phyloP scores from a whole-genome alignment of 1,140 invertebrate genomes.

The Uloborus diversus region DNA sequence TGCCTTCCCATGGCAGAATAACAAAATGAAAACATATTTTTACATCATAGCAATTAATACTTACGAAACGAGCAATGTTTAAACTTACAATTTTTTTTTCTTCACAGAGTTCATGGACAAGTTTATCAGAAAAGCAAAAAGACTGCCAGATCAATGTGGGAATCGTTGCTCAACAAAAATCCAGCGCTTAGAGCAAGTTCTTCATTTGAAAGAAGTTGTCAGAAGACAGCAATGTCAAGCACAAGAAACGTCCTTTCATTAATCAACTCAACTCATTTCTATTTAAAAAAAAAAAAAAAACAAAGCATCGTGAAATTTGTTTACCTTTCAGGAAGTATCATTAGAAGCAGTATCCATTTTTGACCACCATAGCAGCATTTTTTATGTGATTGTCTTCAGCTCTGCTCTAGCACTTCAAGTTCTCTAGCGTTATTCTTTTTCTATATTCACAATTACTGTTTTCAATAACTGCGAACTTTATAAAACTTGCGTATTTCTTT shows the following conservation, averaged over 20 bases:
- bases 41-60: too few species aligned
- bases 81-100: conserved; percentile 4
- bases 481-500: too few species aligned
- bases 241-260: conserved; percentile 37
- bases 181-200: conserved; percentile 37
- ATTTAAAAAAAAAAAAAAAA: neutral
- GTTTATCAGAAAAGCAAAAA: conserved; percentile 60
- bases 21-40: too few species aligned
- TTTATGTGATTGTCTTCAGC: conserved; percentile 7
- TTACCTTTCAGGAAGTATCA: too few species aligned
- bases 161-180: conserved; percentile 30
- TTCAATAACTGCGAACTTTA: too few species aligned
- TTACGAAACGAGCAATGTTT: too few species aligned
- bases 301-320: neutral
- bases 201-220: conserved; percentile 25
- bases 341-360: too few species aligned
- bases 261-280: neutral
- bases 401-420: conserved; percentile 18
- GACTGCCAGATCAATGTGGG: conserved; percentile 40
- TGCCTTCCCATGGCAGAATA: too few species aligned
- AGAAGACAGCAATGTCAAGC: conserved; percentile 13
- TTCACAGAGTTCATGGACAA: conserved; percentile 60
- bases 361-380: conserved; percentile 11
- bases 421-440: conserved; percentile 11
- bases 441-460: too few species aligned